A percentile compares a stretch with the other conserved stretches of the same genome.
These are phyloP conservation scores for Antechinus flavipes DNA, from an alignment of 2,113 vertebrate species.

Conservation along the genomic window DNA sequence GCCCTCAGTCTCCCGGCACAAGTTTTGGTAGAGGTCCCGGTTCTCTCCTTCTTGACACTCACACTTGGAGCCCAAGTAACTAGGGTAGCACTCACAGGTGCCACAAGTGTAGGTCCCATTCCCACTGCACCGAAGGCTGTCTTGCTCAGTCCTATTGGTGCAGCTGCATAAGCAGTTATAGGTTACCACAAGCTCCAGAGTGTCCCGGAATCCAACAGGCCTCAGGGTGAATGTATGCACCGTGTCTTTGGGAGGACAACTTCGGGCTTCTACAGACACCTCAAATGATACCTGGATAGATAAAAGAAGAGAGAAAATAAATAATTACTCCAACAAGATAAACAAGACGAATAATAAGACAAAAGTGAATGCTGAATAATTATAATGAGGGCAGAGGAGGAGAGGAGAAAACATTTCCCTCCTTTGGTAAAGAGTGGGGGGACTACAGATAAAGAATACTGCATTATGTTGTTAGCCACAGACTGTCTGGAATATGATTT, in stretches of 20 bases:
- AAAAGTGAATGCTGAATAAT: not conserved
- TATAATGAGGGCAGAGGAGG: not conserved
- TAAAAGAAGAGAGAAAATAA: not conserved
- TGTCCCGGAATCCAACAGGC: conserved; percentile 96
- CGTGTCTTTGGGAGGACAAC: conserved; percentile 84
- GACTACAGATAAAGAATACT: not conserved
- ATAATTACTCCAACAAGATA: not conserved
- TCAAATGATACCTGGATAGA: conserved; percentile 90
- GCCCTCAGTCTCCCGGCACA: conserved; percentile 93
- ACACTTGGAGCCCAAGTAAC: conserved; percentile 92
- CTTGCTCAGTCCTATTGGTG: conserved; percentile 71
- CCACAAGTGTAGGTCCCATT: conserved; percentile 93
- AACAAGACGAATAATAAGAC: not conserved
- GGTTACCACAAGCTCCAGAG: conserved; percentile 88
- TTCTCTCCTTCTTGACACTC: conserved; percentile 94
- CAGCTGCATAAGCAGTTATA: conserved; percentile 94
- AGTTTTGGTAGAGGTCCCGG: conserved; percentile 83
- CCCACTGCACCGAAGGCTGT: conserved; percentile 91
- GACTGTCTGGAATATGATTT: not conserved
- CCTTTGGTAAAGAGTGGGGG: too few relatives aligned
- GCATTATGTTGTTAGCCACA: not conserved
- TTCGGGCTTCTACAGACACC: conserved; percentile 90
- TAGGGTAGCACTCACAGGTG: conserved; percentile 89
- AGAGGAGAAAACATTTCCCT: not conserved
- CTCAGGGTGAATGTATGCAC: conserved; percentile 91